A percentile compares a stretch with the other conserved stretches of the same genome.
Evolutionary conservation across 2,888 invertebrate species (phyloP).

Genomic region (Pilophorus perplexus): DNA sequence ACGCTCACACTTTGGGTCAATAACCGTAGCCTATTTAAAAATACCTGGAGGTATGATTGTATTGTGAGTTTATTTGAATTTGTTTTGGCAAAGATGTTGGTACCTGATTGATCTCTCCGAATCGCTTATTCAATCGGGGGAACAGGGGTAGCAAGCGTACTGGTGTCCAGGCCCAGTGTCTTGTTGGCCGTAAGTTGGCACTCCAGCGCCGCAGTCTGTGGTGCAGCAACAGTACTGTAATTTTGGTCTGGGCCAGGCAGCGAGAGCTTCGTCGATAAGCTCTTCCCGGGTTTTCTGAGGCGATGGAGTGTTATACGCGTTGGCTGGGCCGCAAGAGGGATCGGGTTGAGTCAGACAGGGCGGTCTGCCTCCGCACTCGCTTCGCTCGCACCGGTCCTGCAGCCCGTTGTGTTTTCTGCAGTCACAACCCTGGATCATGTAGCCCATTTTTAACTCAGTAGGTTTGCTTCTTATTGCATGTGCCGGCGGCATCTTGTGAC

Average conservation of each 20-base stretch:
- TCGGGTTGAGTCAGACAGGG: slow-evolving; percentile 37
- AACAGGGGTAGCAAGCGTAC: slow-evolving; percentile 18
- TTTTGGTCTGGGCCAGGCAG: neutral
- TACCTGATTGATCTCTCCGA: no score
- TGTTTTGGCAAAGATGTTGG: no score
- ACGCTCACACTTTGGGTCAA: no score
- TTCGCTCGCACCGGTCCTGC: slow-evolving; percentile 42
- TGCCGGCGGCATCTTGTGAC: neutral
- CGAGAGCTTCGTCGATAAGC: slow-evolving; percentile 25
- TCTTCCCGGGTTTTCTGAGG: slow-evolving; percentile 9
- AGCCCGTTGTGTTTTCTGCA: slow-evolving; percentile 44
- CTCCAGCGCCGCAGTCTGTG: slow-evolving; percentile 18
- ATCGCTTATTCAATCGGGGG: no score
- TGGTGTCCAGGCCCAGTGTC: neutral
- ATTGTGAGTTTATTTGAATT: no score
- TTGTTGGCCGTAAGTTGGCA: neutral
- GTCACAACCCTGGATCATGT: slow-evolving; percentile 39
- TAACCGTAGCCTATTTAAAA: no score
- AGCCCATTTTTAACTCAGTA: slow-evolving; percentile 38
- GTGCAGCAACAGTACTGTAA: slow-evolving; percentile 36
- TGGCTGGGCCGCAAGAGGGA: slow-evolving; percentile 39
- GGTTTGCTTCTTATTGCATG: slow-evolving; percentile 35
- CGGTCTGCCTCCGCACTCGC: slow-evolving; percentile 35
- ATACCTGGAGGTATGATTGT: no score
- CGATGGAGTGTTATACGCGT: neutral